Evolutionary conservation across 2,113 vertebrate species (phyloP).

Genomic region (Oryzias melastigma): DNA sequence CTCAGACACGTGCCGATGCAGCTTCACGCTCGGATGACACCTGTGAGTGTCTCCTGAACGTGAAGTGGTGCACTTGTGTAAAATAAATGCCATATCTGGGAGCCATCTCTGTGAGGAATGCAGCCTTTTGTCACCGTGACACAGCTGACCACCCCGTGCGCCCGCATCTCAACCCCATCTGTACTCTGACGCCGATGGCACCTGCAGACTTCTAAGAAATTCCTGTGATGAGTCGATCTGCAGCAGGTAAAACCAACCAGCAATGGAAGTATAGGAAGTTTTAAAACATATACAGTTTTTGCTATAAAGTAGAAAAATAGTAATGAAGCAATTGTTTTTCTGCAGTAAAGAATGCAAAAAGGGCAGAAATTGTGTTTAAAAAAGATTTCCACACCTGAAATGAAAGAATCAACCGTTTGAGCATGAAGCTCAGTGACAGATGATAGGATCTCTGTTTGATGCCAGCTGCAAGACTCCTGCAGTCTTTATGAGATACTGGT

Average conservation of each 20-base stretch:
- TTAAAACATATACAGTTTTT: neutral
- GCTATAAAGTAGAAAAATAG: neutral
- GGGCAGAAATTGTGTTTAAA: too few species aligned
- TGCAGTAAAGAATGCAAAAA: neutral
- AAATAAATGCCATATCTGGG: conserved; percentile 38
- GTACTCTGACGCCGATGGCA: neutral
- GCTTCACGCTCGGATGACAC: too few species aligned
- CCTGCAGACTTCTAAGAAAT: conserved; percentile 20
- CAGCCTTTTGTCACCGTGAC: neutral
- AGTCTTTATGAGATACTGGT: neutral
- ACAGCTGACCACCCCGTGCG: conserved; percentile 19
- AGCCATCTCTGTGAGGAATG: neutral
- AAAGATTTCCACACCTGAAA: too few species aligned
- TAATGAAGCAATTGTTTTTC: neutral
- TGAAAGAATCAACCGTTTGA: neutral
- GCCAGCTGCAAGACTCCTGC: neutral
- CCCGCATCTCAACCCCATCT: conserved; percentile 42
- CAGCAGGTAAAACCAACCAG: neutral
- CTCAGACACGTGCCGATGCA: too few species aligned
- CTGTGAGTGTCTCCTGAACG: too few species aligned
- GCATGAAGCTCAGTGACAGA: neutral
- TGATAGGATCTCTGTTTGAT: neutral
- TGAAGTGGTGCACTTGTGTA: too few species aligned
- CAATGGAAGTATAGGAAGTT: neutral
- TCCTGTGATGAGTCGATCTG: conserved; percentile 27